Evolutionary conservation across 2,888 invertebrate species (phyloP).

Genomic region (Therioaphis trifolii): DNA sequence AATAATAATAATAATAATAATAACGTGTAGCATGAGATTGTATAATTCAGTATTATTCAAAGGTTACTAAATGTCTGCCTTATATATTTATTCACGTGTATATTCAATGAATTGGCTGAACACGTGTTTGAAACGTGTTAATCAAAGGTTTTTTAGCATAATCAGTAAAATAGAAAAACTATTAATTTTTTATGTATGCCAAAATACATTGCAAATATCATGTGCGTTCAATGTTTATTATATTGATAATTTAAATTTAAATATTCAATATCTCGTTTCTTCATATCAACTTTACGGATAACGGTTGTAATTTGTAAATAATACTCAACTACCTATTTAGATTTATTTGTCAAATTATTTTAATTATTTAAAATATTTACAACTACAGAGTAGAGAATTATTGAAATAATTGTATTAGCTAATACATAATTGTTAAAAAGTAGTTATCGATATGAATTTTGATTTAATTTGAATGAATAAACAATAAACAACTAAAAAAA

Average conservation of each 20-base stretch:
- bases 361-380: too few relatives aligned
- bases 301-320: too few relatives aligned
- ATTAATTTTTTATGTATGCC: not conserved
- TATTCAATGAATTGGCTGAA: constrained; percentile 13
- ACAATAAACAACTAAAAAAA: too few relatives aligned
- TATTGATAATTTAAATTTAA: not conserved
- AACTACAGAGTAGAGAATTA: too few relatives aligned
- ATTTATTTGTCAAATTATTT: too few relatives aligned
- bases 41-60: constrained; percentile 11
- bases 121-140: constrained; percentile 34
- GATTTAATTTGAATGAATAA: too few relatives aligned
- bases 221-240: not conserved
- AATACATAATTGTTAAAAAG: too few relatives aligned
- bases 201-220: constrained; percentile 20
- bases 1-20: constrained; percentile 6
- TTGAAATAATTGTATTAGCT: too few relatives aligned
- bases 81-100: constrained; percentile 24
- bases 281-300: too few relatives aligned
- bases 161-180: constrained; percentile 16
- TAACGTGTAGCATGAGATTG: not conserved
- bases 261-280: not conserved
- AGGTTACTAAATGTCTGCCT: constrained; percentile 14
- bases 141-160: constrained; percentile 29
- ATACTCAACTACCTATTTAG: too few relatives aligned
- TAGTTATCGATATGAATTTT: too few relatives aligned